Percentiles rank a stretch among this genome's conserved stretches.
Evolutionary conservation across 1,140 invertebrate genomes (phyloP).

Genomic region (Micrasema longulum): DNA sequence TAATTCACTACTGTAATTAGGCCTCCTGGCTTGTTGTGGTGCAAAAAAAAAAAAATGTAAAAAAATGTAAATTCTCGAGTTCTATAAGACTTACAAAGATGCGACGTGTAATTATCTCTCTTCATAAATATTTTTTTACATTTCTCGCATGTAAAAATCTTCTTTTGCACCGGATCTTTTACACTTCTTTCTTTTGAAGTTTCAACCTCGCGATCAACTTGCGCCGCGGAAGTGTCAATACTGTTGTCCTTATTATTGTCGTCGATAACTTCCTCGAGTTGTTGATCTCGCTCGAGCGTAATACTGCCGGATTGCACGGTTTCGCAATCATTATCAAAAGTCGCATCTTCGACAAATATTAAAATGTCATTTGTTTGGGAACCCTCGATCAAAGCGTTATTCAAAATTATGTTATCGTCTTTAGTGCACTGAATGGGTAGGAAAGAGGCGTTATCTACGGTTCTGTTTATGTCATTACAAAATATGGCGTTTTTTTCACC

Average conservation of each 20-base stretch:
- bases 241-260: too few relatives aligned
- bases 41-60: too few relatives aligned
- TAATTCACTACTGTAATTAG: too few relatives aligned
- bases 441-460: neutral
- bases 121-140: conserved; percentile 63
- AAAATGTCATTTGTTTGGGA: neutral
- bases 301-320: neutral
- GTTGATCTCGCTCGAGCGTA: neutral
- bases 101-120: conserved; percentile 63
- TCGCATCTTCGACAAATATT: conserved; percentile 5
- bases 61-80: too few relatives aligned
- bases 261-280: too few relatives aligned
- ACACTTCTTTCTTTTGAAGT: too few relatives aligned
- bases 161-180: conserved; percentile 47
- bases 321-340: conserved; percentile 20
- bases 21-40: too few relatives aligned
- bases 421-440: neutral
- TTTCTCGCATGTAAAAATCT: conserved; percentile 57
- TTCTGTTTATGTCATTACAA: neutral
- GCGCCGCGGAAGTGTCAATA: too few relatives aligned
- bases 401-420: neutral
- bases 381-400: neutral
- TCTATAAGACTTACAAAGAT: conserved; percentile 58
- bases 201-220: too few relatives aligned
- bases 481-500: conserved; percentile 14